phyloP scores from a whole-genome alignment of 2,888 invertebrate genomes.

The Caenorhabditis afra region DNA sequence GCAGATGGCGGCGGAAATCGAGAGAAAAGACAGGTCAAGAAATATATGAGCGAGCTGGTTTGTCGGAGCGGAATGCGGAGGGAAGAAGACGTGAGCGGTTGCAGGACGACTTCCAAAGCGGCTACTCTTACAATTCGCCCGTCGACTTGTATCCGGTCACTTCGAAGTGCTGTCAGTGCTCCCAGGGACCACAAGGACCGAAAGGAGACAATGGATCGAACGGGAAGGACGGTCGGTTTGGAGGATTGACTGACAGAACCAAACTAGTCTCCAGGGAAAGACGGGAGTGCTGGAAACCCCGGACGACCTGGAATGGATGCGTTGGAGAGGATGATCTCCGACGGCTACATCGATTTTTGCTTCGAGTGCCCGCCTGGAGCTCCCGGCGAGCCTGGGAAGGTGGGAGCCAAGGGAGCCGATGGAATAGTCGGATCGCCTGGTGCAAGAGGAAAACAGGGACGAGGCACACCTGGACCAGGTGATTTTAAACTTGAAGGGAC shows the following conservation, averaged over 20 bases:
- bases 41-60: slow-evolving; percentile 35
- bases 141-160: slow-evolving; percentile 2
- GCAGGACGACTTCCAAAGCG: slow-evolving; percentile 46
- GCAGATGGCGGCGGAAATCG: slow-evolving; percentile 3
- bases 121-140: slow-evolving; percentile 29
- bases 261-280: slow-evolving; percentile 9
- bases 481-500: too few species aligned
- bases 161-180: slow-evolving; percentile 36
- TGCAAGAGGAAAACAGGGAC: slow-evolving; percentile 7
- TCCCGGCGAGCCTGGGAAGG: slow-evolving; percentile 24
- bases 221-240: slow-evolving; percentile 32
- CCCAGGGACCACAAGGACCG: slow-evolving; percentile 21
- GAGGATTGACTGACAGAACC: too few species aligned
- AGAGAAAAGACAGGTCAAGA: slow-evolving; percentile 31
- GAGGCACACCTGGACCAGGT: slow-evolving; percentile 33
- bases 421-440: slow-evolving; percentile 19
- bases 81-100: not conserved
- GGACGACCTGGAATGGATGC: slow-evolving; percentile 36
- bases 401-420: slow-evolving; percentile 18
- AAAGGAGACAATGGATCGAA: slow-evolving; percentile 28
- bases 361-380: slow-evolving; percentile 43
- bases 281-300: slow-evolving; percentile 16
- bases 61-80: not conserved
- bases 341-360: slow-evolving; percentile 50
- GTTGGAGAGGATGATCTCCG: slow-evolving; percentile 41